A percentile compares a stretch with the other conserved stretches of the same genome.
Conservation (phyloP, 2,113 vertebrate species). For the Lampris megalopsis region DNA sequence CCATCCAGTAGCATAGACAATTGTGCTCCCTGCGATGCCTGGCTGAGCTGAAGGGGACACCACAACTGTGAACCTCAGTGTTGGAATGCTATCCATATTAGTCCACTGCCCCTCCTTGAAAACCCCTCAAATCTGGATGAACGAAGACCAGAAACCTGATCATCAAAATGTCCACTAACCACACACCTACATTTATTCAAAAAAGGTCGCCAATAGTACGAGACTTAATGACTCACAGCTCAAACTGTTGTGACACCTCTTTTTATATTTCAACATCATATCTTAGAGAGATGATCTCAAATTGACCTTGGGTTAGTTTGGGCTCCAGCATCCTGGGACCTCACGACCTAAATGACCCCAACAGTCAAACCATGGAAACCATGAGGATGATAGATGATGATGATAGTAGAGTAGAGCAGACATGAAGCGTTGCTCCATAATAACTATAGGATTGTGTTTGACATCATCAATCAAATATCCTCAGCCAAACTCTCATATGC, state of each 20-base stretch:
- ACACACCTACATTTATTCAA: neutral
- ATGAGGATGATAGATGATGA: neutral
- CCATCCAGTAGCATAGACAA: no score
- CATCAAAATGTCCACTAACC: neutral
- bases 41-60: no score
- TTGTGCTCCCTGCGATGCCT: no score
- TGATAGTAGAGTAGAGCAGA: neutral
- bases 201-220: neutral
- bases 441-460: neutral
- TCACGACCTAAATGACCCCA: constrained; percentile 3
- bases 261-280: neutral
- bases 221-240: neutral
- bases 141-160: no score
- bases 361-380: neutral
- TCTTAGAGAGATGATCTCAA: neutral
- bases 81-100: no score
- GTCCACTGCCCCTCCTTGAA: no score
- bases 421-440: neutral
- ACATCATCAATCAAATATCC: constrained; percentile 33
- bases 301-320: neutral
- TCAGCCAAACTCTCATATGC: constrained; percentile 14
- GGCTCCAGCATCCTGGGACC: neutral
- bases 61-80: no score
- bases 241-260: neutral
- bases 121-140: no score